A percentile compares a stretch with the other conserved stretches of the same genome.
Evolutionary conservation across 2,113 vertebrate genomes (phyloP).

Genomic region (Narcine bancroftii): DNA sequence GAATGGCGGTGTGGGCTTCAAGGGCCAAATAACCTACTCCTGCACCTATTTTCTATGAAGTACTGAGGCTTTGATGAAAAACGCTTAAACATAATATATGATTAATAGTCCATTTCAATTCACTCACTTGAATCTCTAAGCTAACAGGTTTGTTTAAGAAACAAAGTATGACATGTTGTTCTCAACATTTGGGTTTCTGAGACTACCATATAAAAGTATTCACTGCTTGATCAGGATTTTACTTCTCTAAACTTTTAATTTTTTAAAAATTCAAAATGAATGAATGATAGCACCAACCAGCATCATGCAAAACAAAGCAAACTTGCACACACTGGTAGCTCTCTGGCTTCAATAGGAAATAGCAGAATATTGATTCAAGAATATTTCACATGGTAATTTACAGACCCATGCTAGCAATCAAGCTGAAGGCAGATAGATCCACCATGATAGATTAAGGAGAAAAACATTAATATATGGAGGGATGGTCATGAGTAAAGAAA

Average conservation of each 20-base stretch:
- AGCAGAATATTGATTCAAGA: background rate
- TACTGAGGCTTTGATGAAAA: background rate
- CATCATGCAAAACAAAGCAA: background rate
- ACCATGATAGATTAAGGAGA: background rate
- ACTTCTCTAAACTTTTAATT: background rate
- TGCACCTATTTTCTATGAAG: too few species aligned
- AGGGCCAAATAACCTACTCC: too few species aligned
- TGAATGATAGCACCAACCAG: background rate
- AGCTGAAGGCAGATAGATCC: background rate
- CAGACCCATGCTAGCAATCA: background rate
- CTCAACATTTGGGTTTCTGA: background rate
- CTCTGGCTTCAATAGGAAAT: background rate
- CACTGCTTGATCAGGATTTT: background rate
- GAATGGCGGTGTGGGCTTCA: too few species aligned
- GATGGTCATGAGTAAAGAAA: too few species aligned
- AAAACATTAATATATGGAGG: background rate
- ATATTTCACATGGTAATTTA: background rate
- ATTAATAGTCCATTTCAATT: too few species aligned
- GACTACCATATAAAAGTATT: background rate
- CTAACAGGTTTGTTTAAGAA: background rate
- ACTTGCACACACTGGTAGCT: too few species aligned
- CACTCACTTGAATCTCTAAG: too few species aligned
- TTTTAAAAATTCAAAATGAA: background rate
- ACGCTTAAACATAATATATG: too few species aligned
- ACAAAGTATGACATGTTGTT: background rate